A percentile compares a stretch with the other conserved stretches of the same genome.
phyloP scores from a whole-genome alignment of 2,113 vertebrate species.

The Albula glossodonta region DNA sequence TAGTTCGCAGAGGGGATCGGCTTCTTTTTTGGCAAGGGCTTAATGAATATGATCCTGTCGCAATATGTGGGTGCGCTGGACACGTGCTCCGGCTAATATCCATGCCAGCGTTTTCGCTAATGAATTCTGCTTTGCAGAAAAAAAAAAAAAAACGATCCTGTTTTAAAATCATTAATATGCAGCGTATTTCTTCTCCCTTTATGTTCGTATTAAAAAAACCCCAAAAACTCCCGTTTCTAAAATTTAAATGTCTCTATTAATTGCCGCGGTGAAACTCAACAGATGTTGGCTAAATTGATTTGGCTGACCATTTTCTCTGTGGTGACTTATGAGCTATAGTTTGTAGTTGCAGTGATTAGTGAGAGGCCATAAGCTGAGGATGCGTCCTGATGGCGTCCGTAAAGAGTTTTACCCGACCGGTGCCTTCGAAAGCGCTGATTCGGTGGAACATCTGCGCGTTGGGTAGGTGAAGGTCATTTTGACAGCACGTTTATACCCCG shows the following conservation, averaged over 20 bases:
- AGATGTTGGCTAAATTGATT: conserved; percentile 37
- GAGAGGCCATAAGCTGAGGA: not conserved
- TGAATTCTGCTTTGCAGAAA: conserved; percentile 14
- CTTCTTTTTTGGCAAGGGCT: conserved; percentile 37
- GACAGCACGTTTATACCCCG: not conserved
- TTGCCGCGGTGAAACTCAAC: conserved; percentile 13
- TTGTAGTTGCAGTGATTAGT: not conserved
- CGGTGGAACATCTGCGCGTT: not conserved
- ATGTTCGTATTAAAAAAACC: conserved; percentile 4
- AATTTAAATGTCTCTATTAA: conserved; percentile 13
- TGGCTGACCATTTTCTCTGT: conserved; percentile 16
- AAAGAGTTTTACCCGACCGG: not conserved
- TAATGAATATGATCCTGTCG: conserved; percentile 33
- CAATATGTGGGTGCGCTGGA: conserved; percentile 18
- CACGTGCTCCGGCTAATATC: conserved; percentile 29
- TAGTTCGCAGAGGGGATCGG: conserved; percentile 39
- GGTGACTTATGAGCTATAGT: not conserved
- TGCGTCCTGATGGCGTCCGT: not conserved
- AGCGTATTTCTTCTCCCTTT: conserved; percentile 26
- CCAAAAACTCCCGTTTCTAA: not conserved
- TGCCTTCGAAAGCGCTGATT: not conserved
- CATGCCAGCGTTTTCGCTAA: conserved; percentile 23
- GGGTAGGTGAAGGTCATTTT: not conserved
- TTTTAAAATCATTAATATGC: conserved; percentile 27
- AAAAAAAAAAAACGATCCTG: conserved; percentile 12